Percentiles rank a stretch among this genome's conserved stretches.
These are phyloP conservation scores for Falco novaeseelandiae DNA, from an alignment of 2,797 vertebrate species.

Conservation along the genomic window DNA sequence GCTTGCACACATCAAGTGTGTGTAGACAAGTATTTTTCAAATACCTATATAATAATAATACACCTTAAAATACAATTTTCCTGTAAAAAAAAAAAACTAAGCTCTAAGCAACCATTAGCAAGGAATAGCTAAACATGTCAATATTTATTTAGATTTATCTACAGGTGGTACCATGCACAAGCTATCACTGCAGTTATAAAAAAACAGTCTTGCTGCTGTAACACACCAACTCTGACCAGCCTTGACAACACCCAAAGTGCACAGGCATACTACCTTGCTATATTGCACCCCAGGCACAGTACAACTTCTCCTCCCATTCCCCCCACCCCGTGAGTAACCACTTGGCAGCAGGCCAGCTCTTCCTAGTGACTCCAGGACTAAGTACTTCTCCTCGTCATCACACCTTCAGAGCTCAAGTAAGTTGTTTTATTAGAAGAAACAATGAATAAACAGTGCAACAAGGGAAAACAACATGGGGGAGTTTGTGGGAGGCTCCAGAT, in stretches of 20 bases:
- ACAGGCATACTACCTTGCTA: neutral
- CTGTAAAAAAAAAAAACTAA: neutral
- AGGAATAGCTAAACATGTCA: neutral
- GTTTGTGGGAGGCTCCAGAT: constrained; percentile 5
- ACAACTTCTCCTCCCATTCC: neutral
- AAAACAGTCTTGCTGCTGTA: neutral
- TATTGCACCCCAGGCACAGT: neutral
- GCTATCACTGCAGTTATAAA: neutral
- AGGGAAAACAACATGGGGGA: neutral
- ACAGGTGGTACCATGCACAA: neutral
- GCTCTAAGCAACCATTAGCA: neutral
- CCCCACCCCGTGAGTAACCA: neutral
- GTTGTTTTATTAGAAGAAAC: neutral
- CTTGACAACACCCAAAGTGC: neutral
- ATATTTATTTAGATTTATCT: neutral
- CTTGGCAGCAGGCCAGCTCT: neutral
- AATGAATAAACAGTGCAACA: neutral
- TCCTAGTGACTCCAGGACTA: neutral
- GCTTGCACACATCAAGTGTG: neutral
- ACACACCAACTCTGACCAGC: neutral
- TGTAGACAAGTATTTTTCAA: neutral
- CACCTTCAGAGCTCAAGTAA: neutral
- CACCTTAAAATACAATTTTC: neutral
- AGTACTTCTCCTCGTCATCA: neutral
- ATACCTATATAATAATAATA: neutral